Conservation (phyloP, 2,888 invertebrate genomes). For the Teleiodes luculella region DNA sequence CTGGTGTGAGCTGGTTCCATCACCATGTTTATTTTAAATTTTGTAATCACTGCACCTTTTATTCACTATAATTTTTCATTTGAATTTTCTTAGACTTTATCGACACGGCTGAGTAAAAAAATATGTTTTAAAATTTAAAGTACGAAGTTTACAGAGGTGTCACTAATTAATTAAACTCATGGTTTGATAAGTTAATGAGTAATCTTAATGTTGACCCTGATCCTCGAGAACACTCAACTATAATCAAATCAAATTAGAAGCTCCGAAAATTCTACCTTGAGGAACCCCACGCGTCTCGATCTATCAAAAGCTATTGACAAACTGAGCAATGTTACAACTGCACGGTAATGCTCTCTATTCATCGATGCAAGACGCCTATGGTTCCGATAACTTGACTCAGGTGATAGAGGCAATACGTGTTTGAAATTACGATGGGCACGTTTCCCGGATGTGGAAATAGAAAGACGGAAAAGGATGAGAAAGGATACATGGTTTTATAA, state of each 20-base stretch:
- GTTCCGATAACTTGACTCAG: constrained; percentile 17
- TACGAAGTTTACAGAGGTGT: too few relatives aligned
- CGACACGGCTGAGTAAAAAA: constrained; percentile 34
- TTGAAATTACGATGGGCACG: background rate
- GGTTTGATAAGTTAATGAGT: too few relatives aligned
- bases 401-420: constrained; percentile 7
- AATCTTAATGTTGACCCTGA: background rate
- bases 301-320: constrained; percentile 26
- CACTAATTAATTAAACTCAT: too few relatives aligned
- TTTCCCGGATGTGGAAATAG: constrained; percentile 1
- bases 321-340: constrained; percentile 12
- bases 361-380: constrained; percentile 6
- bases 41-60: constrained; percentile 28
- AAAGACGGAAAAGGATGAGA: background rate
- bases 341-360: constrained; percentile 9
- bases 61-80: constrained; percentile 16
- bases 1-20: constrained; percentile 69
- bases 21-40: constrained; percentile 55
- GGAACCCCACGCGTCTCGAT: constrained; percentile 36
- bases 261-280: background rate
- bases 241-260: background rate
- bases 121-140: too few relatives aligned
- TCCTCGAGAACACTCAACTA: background rate
- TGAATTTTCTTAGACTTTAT: constrained; percentile 39
- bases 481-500: background rate